These are phyloP conservation scores for Diorhabda sublineata DNA, from an alignment of 1,140 invertebrate species.

Conservation along the genomic window DNA sequence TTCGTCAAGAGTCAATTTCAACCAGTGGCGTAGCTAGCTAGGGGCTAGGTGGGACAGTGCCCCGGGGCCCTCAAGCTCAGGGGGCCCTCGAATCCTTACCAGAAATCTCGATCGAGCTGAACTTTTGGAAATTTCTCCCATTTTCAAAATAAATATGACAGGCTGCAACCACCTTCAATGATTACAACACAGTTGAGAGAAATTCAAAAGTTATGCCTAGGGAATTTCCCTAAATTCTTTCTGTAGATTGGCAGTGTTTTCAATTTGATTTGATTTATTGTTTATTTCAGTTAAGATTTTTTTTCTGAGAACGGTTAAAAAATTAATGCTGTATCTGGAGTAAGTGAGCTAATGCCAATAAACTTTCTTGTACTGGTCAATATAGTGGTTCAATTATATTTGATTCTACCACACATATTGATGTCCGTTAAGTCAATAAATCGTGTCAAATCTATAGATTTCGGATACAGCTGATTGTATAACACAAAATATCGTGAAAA, in stretches of 20 bases:
- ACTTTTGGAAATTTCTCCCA: too few relatives aligned
- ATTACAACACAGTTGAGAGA: slow-evolving; percentile 16
- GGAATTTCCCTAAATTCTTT: slow-evolving; percentile 14
- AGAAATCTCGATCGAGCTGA: not conserved
- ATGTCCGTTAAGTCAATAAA: too few relatives aligned
- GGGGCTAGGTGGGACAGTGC: slow-evolving; percentile 8
- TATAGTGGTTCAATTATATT: not conserved
- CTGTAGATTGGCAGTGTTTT: not conserved
- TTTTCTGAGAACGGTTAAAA: slow-evolving; percentile 13
- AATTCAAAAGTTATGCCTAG: slow-evolving; percentile 17
- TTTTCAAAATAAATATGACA: not conserved
- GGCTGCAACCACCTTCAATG: not conserved
- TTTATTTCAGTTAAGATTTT: slow-evolving; percentile 7
- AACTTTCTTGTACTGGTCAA: slow-evolving; percentile 16
- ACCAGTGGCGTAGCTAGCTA: not conserved
- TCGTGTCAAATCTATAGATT: too few relatives aligned
- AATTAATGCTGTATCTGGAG: slow-evolving; percentile 18
- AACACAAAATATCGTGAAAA: too few relatives aligned
- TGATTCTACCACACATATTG: too few relatives aligned
- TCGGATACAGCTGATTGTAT: too few relatives aligned
- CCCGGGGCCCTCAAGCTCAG: slow-evolving; percentile 16
- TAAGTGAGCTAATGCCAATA: not conserved
- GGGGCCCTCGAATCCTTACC: slow-evolving; percentile 13
- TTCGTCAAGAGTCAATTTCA: too few relatives aligned
- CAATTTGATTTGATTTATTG: slow-evolving; percentile 16